A percentile compares a stretch with the other conserved stretches of the same genome.
Conservation (phyloP, 2,888 invertebrate species). For the Dinocampus coccinellae region DNA sequence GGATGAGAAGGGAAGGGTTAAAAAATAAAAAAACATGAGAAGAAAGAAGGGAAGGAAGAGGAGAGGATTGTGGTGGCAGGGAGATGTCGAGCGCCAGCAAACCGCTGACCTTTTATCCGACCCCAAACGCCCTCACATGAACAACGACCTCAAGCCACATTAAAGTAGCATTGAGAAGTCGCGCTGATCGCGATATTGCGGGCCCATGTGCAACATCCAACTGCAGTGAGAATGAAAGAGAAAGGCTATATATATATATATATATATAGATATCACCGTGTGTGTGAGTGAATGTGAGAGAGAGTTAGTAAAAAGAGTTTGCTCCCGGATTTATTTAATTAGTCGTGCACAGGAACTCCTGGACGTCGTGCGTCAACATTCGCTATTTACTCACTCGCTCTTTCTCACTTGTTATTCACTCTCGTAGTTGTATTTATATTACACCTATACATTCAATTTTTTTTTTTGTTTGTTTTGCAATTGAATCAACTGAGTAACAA, state of each 20-base stretch:
- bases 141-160: slow-evolving; percentile 19
- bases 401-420: not conserved
- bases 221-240: not conserved
- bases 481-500: not conserved
- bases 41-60: too few relatives aligned
- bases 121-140: slow-evolving; percentile 36
- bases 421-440: not conserved
- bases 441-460: not conserved
- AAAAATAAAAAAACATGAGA: not conserved
- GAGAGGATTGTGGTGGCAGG: too few relatives aligned
- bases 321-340: slow-evolving; percentile 66
- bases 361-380: not conserved
- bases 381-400: not conserved
- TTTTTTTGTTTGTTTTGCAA: not conserved
- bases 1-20: not conserved
- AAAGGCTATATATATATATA: too few relatives aligned
- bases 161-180: not conserved
- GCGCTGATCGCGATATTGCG: slow-evolving; percentile 36
- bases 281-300: not conserved
- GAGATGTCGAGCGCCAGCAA: slow-evolving; percentile 48
- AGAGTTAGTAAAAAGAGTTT: slow-evolving; percentile 31
- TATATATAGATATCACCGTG: too few relatives aligned
- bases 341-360: slow-evolving; percentile 39
- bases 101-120: slow-evolving; percentile 52
- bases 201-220: slow-evolving; percentile 37